Percentiles rank a stretch among this genome's conserved stretches.
phyloP scores from a whole-genome alignment of 2,113 vertebrate species.

The Pteronura brasiliensis region DNA sequence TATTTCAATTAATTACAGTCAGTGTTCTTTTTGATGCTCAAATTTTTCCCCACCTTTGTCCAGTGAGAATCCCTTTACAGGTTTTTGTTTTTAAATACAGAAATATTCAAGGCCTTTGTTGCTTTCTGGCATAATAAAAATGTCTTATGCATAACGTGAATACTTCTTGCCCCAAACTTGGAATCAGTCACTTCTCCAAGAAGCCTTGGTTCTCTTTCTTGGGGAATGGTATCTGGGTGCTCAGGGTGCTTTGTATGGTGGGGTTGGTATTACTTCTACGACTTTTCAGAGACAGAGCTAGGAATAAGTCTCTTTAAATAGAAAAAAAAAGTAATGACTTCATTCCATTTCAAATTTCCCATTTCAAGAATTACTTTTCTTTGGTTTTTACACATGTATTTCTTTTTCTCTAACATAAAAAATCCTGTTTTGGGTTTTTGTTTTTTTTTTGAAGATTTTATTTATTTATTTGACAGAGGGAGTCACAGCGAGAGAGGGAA shows the following conservation, averaged over 20 bases:
- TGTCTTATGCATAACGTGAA: not conserved
- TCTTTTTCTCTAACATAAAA: not conserved
- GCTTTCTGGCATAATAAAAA: not conserved
- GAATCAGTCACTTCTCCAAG: not conserved
- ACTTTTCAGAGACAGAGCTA: not conserved
- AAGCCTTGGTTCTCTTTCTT: not conserved
- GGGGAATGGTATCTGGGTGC: not conserved
- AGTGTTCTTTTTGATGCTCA: not conserved
- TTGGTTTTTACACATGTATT: not conserved
- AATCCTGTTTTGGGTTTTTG: not conserved
- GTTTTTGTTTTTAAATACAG: not conserved
- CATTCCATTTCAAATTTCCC: not conserved
- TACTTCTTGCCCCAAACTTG: not conserved
- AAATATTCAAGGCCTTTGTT: not conserved
- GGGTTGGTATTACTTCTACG: not conserved
- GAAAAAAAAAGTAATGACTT: not conserved
- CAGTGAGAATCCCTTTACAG: not conserved
- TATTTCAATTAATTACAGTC: not conserved
- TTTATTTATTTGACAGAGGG: no score
- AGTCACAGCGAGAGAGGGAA: no score
- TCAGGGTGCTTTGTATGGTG: not conserved
- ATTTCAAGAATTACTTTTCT: not conserved
- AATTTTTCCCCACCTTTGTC: not conserved
- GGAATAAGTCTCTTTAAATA: not conserved
- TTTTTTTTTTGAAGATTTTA: no score